Evolutionary conservation across 2,113 vertebrate species (phyloP).

Genomic region (Elephantulus edwardii): DNA sequence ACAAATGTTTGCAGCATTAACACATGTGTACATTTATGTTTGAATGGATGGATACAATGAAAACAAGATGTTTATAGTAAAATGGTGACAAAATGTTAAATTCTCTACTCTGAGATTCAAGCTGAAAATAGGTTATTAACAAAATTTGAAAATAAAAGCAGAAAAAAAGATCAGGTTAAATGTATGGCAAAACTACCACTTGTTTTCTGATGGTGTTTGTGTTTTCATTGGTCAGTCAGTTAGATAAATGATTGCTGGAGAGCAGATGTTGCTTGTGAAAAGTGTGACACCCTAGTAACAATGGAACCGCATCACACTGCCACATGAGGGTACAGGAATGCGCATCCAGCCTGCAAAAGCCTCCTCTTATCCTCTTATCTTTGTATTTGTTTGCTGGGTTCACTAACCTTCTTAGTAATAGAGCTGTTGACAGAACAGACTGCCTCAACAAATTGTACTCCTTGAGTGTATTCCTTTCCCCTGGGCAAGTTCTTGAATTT

Average conservation of each 20-base stretch:
- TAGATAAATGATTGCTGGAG: background rate
- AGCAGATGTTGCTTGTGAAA: background rate
- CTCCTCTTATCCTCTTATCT: background rate
- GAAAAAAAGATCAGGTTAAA: background rate
- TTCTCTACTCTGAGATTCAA: background rate
- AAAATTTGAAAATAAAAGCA: background rate
- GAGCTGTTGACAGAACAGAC: background rate
- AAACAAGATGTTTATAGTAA: background rate
- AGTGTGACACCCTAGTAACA: background rate
- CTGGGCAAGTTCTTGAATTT: background rate
- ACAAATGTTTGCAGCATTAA: background rate
- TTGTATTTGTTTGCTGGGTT: background rate
- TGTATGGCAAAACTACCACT: background rate
- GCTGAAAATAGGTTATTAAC: background rate
- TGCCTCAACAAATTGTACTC: rapidly evolving
- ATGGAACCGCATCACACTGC: background rate
- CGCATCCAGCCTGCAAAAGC: background rate
- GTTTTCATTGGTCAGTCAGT: background rate
- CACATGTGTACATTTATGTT: background rate
- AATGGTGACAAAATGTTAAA: background rate
- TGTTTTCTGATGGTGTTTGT: background rate
- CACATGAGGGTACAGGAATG: background rate
- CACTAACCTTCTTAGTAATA: rapidly evolving
- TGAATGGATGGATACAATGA: background rate
- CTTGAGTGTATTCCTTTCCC: background rate